Base-by-base conservation (phyloP, 2,797 vertebrate genomes). In the Hapalemur alaotrensis region DNA sequence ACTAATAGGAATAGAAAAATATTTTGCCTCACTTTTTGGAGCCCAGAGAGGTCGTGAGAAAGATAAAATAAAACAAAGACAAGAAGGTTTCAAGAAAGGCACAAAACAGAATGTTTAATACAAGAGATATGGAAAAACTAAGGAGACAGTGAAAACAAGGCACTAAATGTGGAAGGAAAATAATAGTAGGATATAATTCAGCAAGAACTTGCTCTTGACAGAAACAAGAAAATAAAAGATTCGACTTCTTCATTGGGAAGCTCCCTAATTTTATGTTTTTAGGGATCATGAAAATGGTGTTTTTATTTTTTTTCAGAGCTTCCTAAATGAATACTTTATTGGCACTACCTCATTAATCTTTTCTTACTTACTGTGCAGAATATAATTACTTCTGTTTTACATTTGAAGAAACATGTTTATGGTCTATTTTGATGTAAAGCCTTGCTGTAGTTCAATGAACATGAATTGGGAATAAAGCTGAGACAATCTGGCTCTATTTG, bases 361-460 rank as follows among this genome's bases (percentile, higher is more conserved):
- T 85, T 94, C 54, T 89, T 87, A 91, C 10, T 95, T 76, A 61
- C 75, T 89, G n/a, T 88, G 32, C 22, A 83, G 52, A 96, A 79
- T 93, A 46, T 93, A 97, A 97, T 96, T 95, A 94, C 32, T 95
- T 90, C 59, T 92, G 30, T 88, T 90, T 97, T 84, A 95, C 65
- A 95, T 91, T 95, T 95, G 84, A 95, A 89, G 72, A 96, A 96
- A 92, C 48, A 73, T 54, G 14, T 89, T 91, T 78, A 75, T 87
- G 18, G 18, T 95, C 61, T 97, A 14, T 95, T 97, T 96, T 92
- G 61, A 84, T 96, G 15, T 84, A 75, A n/a, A 92, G 23, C 10
- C 41, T 81, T 92, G 43, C 32, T 96, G 52, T 46, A 89, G 30
- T 89, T 85, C 88, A 85, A 32, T 88, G 91, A 95, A 76, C 12